A percentile compares a stretch with the other conserved stretches of the same genome.
phyloP scores from a whole-genome alignment of 2,113 vertebrate species.

The Cebus imitator region DNA sequence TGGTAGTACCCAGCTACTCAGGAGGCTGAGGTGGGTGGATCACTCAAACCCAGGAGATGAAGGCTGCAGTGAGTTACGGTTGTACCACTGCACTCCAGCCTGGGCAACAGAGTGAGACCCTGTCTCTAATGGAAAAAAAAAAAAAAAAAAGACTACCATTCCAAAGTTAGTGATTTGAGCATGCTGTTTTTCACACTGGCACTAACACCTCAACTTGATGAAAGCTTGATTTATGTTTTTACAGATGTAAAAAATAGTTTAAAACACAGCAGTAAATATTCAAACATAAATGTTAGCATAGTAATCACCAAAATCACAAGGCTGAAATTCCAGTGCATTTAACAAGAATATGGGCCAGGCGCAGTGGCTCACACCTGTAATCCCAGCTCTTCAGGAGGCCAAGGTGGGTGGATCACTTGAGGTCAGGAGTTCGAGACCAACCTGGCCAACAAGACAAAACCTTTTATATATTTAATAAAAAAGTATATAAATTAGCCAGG shows the following conservation, averaged over 20 bases:
- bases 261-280: conserved; percentile 16
- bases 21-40: background rate
- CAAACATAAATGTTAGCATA: background rate
- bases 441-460: no score
- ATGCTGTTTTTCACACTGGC: background rate
- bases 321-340: conserved; percentile 28
- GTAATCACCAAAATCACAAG: background rate
- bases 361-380: no score
- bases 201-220: background rate
- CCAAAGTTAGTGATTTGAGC: background rate
- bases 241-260: conserved; percentile 4
- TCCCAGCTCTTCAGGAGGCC: no score
- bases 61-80: background rate
- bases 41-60: background rate
- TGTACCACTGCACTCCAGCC: background rate
- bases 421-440: no score
- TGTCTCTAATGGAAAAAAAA: background rate
- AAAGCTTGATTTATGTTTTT: background rate
- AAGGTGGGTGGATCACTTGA: no score
- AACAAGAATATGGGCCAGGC: background rate
- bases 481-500: no score
- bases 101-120: background rate
- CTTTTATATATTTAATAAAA: no score
- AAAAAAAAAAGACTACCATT: background rate
- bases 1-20: background rate